phyloP scores from a whole-genome alignment of 2,888 invertebrate genomes.

The Cephus nigrinus region DNA sequence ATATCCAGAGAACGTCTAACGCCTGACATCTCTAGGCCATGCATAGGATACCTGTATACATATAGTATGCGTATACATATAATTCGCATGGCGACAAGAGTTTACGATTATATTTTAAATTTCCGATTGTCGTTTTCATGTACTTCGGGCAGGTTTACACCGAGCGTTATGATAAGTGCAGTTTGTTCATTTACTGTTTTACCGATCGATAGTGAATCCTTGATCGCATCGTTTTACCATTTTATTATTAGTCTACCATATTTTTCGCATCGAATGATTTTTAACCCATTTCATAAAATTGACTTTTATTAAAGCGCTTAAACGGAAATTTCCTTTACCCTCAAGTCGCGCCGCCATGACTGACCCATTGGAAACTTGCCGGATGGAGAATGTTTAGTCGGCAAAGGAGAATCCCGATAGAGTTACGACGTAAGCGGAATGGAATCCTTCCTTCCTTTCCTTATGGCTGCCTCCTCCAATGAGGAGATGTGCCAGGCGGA shows the following conservation, averaged over 20 bases:
- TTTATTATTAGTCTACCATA: too few species aligned
- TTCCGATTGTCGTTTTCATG: too few species aligned
- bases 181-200: too few species aligned
- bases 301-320: not conserved
- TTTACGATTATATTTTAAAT: too few species aligned
- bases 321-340: not conserved
- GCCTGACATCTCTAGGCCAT: not conserved
- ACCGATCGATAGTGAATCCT: too few species aligned
- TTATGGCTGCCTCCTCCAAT: too few species aligned
- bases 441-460: too few species aligned
- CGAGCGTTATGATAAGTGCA: too few species aligned
- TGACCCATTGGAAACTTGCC: not conserved
- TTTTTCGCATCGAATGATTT: not conserved
- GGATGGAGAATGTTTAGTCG: not conserved
- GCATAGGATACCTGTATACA: not conserved
- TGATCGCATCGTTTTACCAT: too few species aligned
- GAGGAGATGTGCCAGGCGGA: constrained; percentile 16
- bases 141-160: too few species aligned
- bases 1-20: not conserved
- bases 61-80: not conserved
- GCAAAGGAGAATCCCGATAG: constrained; percentile 16
- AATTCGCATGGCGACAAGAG: not conserved
- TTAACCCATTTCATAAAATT: not conserved
- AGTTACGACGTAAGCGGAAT: constrained; percentile 32
- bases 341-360: not conserved